Evolutionary conservation across 2,888 invertebrate species (phyloP), one percentile per base, ranked within the genome.

Genomic region (Drosophila diplacantha): DNA sequence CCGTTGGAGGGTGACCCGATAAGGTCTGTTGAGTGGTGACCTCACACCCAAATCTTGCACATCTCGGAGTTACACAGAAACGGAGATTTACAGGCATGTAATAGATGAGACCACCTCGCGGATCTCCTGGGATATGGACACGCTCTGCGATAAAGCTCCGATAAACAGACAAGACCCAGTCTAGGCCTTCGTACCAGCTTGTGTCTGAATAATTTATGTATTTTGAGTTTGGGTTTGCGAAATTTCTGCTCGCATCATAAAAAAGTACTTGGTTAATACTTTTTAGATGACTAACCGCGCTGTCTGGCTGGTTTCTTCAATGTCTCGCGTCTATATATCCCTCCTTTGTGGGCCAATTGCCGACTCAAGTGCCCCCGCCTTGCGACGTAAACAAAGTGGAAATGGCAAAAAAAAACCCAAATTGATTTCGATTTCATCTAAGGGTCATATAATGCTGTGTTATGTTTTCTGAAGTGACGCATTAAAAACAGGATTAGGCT

Each of bases 11-110:
- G 37, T 34, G 46, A 22, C 38, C 34, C 76, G 62, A 71, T 73
- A 80, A 71, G 73, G 70, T 77, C 84, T 75, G 69, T 14, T 66
- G 61, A 71, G 64, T 75, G 74, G 67, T 80, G 84, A 85, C 86
- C 85, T 86, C 84, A 79, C 74, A 51, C 65, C 80, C 69, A 74
- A 73, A 69, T 64, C 71, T 66, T 57, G 54, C 73, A 44, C 68
- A 64, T 62, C 47, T 47, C 14, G 22, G 5, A 11, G 46, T 61
- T 52, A 41, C 46, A 46, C 6, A 31, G 18, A 43, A 16, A 29
- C 3, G 8, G 20, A 38, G 51, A 51, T 26, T n/a, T 31, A 32
- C 53, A 18, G 22, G 34, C 62, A 34, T 38, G 32, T 37, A 56
- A 56, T 50, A 50, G 16, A 32, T 47, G 52, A n/a, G 31, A 26